These are phyloP conservation scores for Harpagifer antarcticus DNA, from an alignment of 2,797 vertebrate genomes.

Conservation along the genomic window DNA sequence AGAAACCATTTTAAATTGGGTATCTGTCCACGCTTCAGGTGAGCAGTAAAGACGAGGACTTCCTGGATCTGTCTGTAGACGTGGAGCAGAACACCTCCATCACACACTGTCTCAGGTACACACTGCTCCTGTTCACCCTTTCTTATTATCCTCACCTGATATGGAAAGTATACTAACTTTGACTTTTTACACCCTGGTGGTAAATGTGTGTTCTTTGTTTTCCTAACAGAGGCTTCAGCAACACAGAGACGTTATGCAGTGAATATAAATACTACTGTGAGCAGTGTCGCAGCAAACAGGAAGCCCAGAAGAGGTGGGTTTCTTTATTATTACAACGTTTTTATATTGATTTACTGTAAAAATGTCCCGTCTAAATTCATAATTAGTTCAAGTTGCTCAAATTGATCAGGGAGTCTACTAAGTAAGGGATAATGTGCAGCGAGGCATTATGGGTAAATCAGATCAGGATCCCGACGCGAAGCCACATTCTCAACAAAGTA, in stretches of 20 bases:
- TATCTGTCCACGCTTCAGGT: slow-evolving; percentile 78
- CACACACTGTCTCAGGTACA: slow-evolving; percentile 93
- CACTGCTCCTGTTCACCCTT: too few relatives aligned
- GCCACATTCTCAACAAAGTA: too few relatives aligned
- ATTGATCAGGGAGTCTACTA: too few relatives aligned
- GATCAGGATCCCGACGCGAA: too few relatives aligned
- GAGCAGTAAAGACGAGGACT: slow-evolving; percentile 96
- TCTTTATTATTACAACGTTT: neutral
- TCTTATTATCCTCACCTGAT: neutral
- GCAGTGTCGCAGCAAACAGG: slow-evolving; percentile 98
- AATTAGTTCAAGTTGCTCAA: too few relatives aligned
- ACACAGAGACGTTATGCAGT: slow-evolving; percentile 98
- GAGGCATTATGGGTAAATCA: too few relatives aligned
- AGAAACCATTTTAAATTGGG: neutral
- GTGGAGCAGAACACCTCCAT: slow-evolving; percentile 96
- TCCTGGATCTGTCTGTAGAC: slow-evolving; percentile 93
- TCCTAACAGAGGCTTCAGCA: slow-evolving; percentile 90
- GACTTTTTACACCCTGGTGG: too few relatives aligned
- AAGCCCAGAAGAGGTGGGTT: slow-evolving; percentile 90
- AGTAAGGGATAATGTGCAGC: too few relatives aligned
- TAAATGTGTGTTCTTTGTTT: neutral
- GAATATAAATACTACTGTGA: slow-evolving; percentile 99
- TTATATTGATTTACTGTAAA: too few relatives aligned
- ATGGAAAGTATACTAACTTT: too few relatives aligned
- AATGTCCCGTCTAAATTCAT: too few relatives aligned